Base-by-base conservation (phyloP, 2,888 invertebrate species). In the Anorthoa munda region DNA sequence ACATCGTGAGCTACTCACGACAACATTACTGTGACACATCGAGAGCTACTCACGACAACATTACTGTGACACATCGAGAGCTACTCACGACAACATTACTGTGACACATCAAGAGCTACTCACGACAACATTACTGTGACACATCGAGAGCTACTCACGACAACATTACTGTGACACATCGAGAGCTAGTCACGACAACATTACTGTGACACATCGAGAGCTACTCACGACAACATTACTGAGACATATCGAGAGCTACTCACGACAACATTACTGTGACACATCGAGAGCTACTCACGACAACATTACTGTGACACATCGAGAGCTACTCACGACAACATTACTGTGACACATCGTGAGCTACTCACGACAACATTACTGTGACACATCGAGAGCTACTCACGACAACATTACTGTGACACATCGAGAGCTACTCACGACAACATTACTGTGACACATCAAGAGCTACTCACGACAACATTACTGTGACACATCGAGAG, bases 31-130 rank as follows among this genome's bases (percentile, higher is more conserved):
- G 21, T 23, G 17, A 21, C 18, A 48, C 50, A 7, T 58, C 11
- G 39, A 65, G 46, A 53, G n/a, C 58, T 68, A 81, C 93, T 93
- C 81, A 96, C 95, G 95, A n/a, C n/a, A n/a, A n/a, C n/a, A n/a
- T n/a, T n/a, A 53, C 45, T 56, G 21, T 23, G 17, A 21, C 18
- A 48, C 50, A 7, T 58, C 11, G 39, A 65, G 46, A 53, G n/a
- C 58, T 68, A 81, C 93, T 93, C 81, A 96, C 95, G 95, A n/a
- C n/a, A n/a, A n/a, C n/a, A n/a, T n/a, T n/a, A 53, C 45, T 56
- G 21, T 23, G 17, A 21, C 18, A 48, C 50, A 7, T 58, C 11
- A 26, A 65, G 46, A 53, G n/a, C 58, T 68, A 81, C 93, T 93
- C 81, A 96, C 95, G 95, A n/a, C n/a, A n/a, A n/a, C n/a, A n/a